Base-by-base conservation (phyloP, 2,797 vertebrate genomes). In the Eutrigla gurnardus region DNA sequence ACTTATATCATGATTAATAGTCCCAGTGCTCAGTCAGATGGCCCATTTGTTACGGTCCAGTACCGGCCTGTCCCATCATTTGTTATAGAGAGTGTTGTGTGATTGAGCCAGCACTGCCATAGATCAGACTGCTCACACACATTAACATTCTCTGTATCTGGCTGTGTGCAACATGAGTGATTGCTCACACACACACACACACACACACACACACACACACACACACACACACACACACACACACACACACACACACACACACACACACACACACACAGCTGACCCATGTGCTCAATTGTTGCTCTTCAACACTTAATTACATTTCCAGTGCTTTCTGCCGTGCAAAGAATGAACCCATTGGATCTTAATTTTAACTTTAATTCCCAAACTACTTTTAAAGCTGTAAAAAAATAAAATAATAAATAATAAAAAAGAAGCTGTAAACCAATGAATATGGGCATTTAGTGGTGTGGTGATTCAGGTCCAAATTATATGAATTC, bases 301-400 rank as follows among this genome's bases (percentile, higher is more conserved):
- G 71, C 78, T 81, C 73, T 82, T 86, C 69, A 73, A 84, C 81
- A 85, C 68, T 78, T 89, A 81, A 87, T 88, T 86, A 82, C 64
- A 87, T 88, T 87, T 73, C 73, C 83, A 88, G 88, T 59, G 52
- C 62, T 68, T 85, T 78, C 79, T 77, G 65, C 70, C 66, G 70
- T 57, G 35, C 65, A 78, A 67, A n/a, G 47, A 82, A 57, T 63
- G 80, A 87, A 89, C 86, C 74, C 52, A 71, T 68, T 70, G 85
- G 67, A 90, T 85, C 84, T 73, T 55, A 17, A 70, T 57, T 75
- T 73, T 3, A 58, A 74, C 25, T 25, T 25, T 25, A 25, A 25
- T 25, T 25, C 25, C 25, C 25, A 25, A 25, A 25, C 25, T 2
- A 25, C 25, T 25, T 25, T 25, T 25, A 25, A 25, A 25, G 25